Conservation (phyloP, 2,888 invertebrate species). For the Drosophila pseudotakahashii region DNA sequence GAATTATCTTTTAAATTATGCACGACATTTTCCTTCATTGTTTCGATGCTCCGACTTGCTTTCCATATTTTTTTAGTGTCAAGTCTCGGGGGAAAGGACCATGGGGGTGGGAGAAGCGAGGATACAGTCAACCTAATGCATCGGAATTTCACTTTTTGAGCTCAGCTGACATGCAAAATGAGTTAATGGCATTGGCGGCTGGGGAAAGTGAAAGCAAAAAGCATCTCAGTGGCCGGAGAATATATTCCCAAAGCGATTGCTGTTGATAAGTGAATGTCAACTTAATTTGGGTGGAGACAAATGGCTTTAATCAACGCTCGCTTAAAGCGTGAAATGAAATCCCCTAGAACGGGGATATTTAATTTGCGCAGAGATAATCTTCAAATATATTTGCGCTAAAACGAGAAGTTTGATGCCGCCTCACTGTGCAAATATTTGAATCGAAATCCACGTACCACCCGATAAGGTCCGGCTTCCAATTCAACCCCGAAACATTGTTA, state of each 20-base stretch:
- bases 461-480: slow-evolving; percentile 50
- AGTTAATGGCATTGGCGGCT: slow-evolving; percentile 46
- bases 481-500: slow-evolving; percentile 32
- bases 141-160: slow-evolving; percentile 45
- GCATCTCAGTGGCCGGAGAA: slow-evolving; percentile 17
- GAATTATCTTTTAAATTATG: slow-evolving; percentile 41
- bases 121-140: slow-evolving; percentile 40
- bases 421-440: slow-evolving; percentile 36
- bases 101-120: slow-evolving; percentile 12
- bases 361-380: slow-evolving; percentile 20
- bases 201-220: slow-evolving; percentile 35
- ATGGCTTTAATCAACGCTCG: neutral
- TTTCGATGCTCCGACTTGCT: slow-evolving; percentile 32
- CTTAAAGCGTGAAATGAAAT: slow-evolving; percentile 3
- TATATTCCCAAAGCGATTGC: slow-evolving; percentile 29
- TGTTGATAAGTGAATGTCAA: slow-evolving; percentile 22
- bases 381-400: slow-evolving; percentile 8
- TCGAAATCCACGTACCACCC: slow-evolving; percentile 38
- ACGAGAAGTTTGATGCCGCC: slow-evolving; percentile 8
- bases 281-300: slow-evolving; percentile 6
- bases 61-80: slow-evolving; percentile 56
- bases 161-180: slow-evolving; percentile 47
- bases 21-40: slow-evolving; percentile 46
- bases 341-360: slow-evolving; percentile 15
- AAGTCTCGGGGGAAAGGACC: slow-evolving; percentile 34